Evolutionary conservation across 2,888 invertebrate genomes (phyloP), one percentile per base, ranked within the genome.

Genomic region (Megastigmus dorsalis): DNA sequence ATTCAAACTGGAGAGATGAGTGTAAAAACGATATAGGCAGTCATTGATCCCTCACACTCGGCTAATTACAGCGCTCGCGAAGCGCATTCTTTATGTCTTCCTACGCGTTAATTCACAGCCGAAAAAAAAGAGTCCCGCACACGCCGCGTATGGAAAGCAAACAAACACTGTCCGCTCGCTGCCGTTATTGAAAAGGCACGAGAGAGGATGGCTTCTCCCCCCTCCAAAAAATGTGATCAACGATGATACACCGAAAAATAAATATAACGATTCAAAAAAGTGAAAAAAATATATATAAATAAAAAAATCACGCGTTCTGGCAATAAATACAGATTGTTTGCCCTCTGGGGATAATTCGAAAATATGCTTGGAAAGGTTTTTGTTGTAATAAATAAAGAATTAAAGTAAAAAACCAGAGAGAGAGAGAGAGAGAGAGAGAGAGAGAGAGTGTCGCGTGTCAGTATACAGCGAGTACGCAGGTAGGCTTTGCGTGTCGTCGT

Each of bases 271-370:
- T 28, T 48, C 28, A 7, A 18, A n/a, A n/a, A 38, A n/a, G 15
- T n/a, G 36, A 62, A 36, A 63, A 33, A 59, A 66, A n/a, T n/a
- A n/a, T n/a, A n/a, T n/a, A n/a, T n/a, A n/a, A n/a, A n/a, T n/a
- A n/a, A n/a, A 52, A 66, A 48, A 50, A 45, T 26, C 38, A 7
- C 33, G 20, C 33, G 55, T 26, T n/a, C n/a, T 10, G 54, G 38
- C 43, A 55, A 62, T 67, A 74, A 60, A 63, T 50, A 38, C 55
- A 57, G 66, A 57, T 72, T 45, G 62, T 54, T 13, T n/a, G 23
- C 43, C n/a, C 45, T 45, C 52, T n/a, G 36, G 41, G 41, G 41
- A 69, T 63, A 69, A 74, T 69, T 63, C 38, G 63, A 63, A 68
- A 68, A 69, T 72, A 55, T 41, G 72, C 63, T 55, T 41, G 54